These are phyloP conservation scores for Cyprinodon brontotheroides DNA, from an alignment of 2,113 vertebrate species.

Conservation along the genomic window DNA sequence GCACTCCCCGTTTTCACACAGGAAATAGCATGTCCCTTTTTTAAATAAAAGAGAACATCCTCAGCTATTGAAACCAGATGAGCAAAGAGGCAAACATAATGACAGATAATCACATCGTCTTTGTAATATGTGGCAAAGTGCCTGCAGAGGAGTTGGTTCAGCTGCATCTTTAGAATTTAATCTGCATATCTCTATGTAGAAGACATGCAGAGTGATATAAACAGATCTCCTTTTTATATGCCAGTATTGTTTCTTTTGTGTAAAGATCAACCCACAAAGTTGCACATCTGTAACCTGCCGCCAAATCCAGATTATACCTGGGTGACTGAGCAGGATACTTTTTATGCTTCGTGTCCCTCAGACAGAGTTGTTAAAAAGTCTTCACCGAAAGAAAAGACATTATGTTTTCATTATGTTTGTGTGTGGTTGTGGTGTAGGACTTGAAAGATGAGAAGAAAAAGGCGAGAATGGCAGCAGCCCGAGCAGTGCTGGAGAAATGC, in stretches of 20 bases:
- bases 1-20: neutral
- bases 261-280: neutral
- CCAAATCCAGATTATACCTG: constrained; percentile 18
- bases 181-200: constrained; percentile 33
- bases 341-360: constrained; percentile 17
- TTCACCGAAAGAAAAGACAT: constrained; percentile 39
- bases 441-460: constrained; percentile 99
- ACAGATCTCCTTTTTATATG: constrained; percentile 20
- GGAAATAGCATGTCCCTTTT: constrained; percentile 19
- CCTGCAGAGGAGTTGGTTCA: constrained; percentile 64
- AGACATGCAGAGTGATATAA: constrained; percentile 13
- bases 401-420: constrained; percentile 30
- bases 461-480: constrained; percentile 94
- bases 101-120: constrained; percentile 74
- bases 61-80: constrained; percentile 55
- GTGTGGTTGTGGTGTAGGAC: constrained; percentile 81
- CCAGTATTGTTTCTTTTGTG: constrained; percentile 12
- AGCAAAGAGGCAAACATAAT: constrained; percentile 67
- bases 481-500: constrained; percentile 96
- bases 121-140: constrained; percentile 67
- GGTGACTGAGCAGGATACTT: neutral
- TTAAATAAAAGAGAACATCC: constrained; percentile 60
- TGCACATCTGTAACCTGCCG: constrained; percentile 17
- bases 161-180: constrained; percentile 45
- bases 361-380: constrained; percentile 25